These are phyloP conservation scores for Cryptoprocta ferox DNA, from an alignment of 2,797 vertebrate genomes.

Conservation along the genomic window DNA sequence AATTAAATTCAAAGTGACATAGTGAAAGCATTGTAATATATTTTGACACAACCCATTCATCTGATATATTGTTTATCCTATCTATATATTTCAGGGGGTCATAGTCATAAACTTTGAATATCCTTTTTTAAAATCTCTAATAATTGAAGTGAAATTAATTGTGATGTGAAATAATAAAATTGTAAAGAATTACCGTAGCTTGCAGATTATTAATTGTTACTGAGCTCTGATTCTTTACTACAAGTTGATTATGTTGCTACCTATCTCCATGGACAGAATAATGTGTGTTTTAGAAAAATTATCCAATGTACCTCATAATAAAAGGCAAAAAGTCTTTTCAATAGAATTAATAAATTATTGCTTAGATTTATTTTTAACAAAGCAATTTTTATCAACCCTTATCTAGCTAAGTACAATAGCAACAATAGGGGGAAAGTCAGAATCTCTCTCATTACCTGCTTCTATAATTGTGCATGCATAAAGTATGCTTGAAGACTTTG, in stretches of 20 bases:
- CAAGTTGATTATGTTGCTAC: constrained; percentile 34
- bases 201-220: constrained; percentile 52
- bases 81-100: constrained; percentile 56
- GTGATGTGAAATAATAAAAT: constrained; percentile 60
- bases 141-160: constrained; percentile 73
- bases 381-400: constrained; percentile 83
- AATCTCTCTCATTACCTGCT: constrained; percentile 86
- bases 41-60: constrained; percentile 65
- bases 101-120: constrained; percentile 65
- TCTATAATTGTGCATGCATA: constrained; percentile 85
- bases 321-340: constrained; percentile 63
- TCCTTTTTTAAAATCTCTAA: constrained; percentile 65
- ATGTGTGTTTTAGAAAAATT: constrained; percentile 65
- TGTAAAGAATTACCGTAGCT: background rate
- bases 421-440: constrained; percentile 81
- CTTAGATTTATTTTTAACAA: constrained; percentile 78
- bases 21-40: constrained; percentile 52
- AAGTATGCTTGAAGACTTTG: constrained; percentile 85
- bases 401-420: constrained; percentile 81
- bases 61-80: constrained; percentile 70
- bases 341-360: constrained; percentile 74
- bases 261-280: constrained; percentile 44
- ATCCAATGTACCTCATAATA: constrained; percentile 26
- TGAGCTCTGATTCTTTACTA: constrained; percentile 59
- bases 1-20: constrained; percentile 58